Evolutionary conservation across 2,888 invertebrate genomes (phyloP), one percentile per base, ranked within the genome.

Genomic region (Heteropelma amictum): DNA sequence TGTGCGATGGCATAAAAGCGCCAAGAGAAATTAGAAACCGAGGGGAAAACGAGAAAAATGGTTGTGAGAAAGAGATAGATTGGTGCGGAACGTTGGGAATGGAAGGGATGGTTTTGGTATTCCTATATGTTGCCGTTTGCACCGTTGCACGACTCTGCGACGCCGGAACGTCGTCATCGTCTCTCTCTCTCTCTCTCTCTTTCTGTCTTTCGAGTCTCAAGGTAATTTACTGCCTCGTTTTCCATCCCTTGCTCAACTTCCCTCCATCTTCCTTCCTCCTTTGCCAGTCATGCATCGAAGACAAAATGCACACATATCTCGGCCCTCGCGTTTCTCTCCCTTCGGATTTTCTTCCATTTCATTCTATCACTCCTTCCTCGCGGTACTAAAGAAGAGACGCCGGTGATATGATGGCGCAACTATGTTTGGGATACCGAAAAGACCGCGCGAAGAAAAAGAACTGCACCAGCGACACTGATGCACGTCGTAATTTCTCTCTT

Each of bases 201-300:
- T n/a, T n/a, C 30, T 30, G 7, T 71, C 73, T 68, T 63, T 56
- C 56, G 58, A 51, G 58, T 73, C 73, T 54, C 45, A 58, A 49
- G 58, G 64, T 69, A 64, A 73, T 73, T 73, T 73, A 73, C 68
- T 73, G 69, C 64, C 67, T 73, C 73, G 73, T 64, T 69, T 64
- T n/a, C 51, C 58, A n/a, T n/a, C 7, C 54, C 53, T 8, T n/a
- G n/a, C 17, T 21, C 45, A 19, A 54, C 45, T 19, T 12, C n/a
- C 26, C 42, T 58, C 40, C 33, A 19, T 12, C 60, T 49, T 5
- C 14, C 33, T 30, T 26, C 5, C 30, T 38, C 40, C 42, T 28
- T 60, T 51, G 12, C 17, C 17, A 6, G 56, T 65, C 42, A 33
- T 40, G 33, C 54, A 42, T 65, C 51, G 30, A 17, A 19, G 26